Evolutionary conservation across 2,888 invertebrate genomes (phyloP).

Genomic region (Amblyjoppa fuscipennis): DNA sequence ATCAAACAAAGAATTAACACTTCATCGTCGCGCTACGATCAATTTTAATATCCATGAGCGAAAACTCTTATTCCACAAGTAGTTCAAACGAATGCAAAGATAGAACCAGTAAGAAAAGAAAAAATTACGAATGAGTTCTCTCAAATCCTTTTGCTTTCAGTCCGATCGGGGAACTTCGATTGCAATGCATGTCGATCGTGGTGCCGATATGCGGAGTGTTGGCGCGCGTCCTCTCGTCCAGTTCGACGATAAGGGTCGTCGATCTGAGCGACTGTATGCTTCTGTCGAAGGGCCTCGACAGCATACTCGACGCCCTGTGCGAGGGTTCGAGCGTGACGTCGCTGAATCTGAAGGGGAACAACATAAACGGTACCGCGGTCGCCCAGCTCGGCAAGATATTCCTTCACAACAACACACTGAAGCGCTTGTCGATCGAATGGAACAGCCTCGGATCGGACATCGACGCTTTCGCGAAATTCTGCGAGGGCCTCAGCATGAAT

Average conservation of each 20-base stretch:
- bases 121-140: background rate
- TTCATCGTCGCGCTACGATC: background rate
- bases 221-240: conserved; percentile 82
- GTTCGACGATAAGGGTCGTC: conserved; percentile 80
- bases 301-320: conserved; percentile 80
- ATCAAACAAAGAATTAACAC: background rate
- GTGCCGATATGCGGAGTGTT: conserved; percentile 80
- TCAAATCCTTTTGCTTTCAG: conserved; percentile 69
- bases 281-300: conserved; percentile 80
- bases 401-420: conserved; percentile 79
- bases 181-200: conserved; percentile 78
- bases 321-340: conserved; percentile 80
- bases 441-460: conserved; percentile 81
- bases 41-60: background rate
- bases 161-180: conserved; percentile 76
- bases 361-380: conserved; percentile 79
- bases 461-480: conserved; percentile 81
- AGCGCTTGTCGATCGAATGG: conserved; percentile 81
- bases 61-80: background rate
- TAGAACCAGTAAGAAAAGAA: background rate
- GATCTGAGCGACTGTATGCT: conserved; percentile 84
- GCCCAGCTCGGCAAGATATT: conserved; percentile 82
- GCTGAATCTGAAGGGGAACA: conserved; percentile 84
- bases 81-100: background rate
- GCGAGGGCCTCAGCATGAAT: conserved; percentile 81